Conservation (phyloP, 2,888 invertebrate genomes). For the Dromius quadrimaculatus region DNA sequence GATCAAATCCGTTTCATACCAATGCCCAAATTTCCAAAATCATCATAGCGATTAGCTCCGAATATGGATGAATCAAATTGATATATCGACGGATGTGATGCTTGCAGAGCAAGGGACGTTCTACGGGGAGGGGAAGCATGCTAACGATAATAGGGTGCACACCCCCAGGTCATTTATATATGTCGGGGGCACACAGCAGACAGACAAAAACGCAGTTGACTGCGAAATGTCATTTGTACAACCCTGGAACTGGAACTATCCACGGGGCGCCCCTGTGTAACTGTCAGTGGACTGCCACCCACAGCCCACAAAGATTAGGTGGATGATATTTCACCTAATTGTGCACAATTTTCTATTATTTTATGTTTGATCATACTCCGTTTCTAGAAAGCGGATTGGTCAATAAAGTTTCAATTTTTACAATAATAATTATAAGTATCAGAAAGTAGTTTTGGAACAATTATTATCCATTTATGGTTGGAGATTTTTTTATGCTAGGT, state of each 20-base stretch:
- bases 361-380: too few relatives aligned
- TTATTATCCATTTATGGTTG: too few relatives aligned
- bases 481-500: too few relatives aligned
- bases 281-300: neutral
- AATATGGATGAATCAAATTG: conserved; percentile 31
- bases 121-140: conserved; percentile 6
- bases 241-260: conserved; percentile 17
- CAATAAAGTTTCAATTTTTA: too few relatives aligned
- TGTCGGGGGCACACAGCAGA: conserved; percentile 56
- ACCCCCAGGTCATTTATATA: conserved; percentile 58
- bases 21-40: neutral
- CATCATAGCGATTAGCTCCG: conserved; percentile 16
- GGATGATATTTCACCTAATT: too few relatives aligned
- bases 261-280: conserved; percentile 15
- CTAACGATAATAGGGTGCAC: conserved; percentile 57
- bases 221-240: conserved; percentile 51
- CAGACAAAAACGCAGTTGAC: conserved; percentile 50
- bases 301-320: neutral
- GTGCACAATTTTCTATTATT: too few relatives aligned
- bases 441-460: too few relatives aligned
- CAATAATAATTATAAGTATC: too few relatives aligned
- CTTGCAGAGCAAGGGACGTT: neutral
- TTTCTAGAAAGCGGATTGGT: too few relatives aligned
- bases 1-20: neutral
- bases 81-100: conserved; percentile 11